Conservation (phyloP, 2,797 vertebrate species). For the Mergus octosetaceus region DNA sequence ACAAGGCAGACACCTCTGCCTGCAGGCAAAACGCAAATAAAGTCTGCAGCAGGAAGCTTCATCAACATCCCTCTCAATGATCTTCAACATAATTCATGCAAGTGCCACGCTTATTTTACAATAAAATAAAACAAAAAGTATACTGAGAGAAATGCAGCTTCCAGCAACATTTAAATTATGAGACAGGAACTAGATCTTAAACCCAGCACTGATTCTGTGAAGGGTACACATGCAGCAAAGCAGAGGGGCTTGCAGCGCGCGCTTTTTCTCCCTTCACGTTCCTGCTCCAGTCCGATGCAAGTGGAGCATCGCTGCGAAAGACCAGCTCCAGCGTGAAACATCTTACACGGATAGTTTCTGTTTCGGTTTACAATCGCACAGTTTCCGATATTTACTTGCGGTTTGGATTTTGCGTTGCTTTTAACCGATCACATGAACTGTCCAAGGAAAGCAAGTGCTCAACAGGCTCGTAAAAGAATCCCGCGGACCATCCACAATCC, state of each 20-base stretch:
- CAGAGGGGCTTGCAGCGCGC: rapidly evolving
- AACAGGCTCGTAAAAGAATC: not conserved
- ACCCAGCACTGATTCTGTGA: not conserved
- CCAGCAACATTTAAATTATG: not conserved
- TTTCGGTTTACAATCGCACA: not conserved
- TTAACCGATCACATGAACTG: not conserved
- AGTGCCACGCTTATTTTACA: not conserved
- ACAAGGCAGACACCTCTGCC: not conserved
- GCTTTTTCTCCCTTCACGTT: not conserved
- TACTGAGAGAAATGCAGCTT: not conserved
- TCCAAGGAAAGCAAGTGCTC: not conserved
- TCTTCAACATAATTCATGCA: not conserved
- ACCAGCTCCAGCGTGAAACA: not conserved
- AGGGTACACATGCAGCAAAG: not conserved
- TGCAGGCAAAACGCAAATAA: not conserved
- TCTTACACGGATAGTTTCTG: not conserved
- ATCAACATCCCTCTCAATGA: not conserved
- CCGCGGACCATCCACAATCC: not conserved
- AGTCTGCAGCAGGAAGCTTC: not conserved
- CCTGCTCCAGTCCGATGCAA: rapidly evolving
- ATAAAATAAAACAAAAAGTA: not conserved
- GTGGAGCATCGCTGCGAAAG: rapidly evolving
- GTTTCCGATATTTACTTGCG: not conserved
- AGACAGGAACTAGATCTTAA: not conserved
- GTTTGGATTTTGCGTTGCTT: not conserved